Evolutionary conservation across 2,888 invertebrate species (phyloP).

Genomic region (Lapara coniferarum): DNA sequence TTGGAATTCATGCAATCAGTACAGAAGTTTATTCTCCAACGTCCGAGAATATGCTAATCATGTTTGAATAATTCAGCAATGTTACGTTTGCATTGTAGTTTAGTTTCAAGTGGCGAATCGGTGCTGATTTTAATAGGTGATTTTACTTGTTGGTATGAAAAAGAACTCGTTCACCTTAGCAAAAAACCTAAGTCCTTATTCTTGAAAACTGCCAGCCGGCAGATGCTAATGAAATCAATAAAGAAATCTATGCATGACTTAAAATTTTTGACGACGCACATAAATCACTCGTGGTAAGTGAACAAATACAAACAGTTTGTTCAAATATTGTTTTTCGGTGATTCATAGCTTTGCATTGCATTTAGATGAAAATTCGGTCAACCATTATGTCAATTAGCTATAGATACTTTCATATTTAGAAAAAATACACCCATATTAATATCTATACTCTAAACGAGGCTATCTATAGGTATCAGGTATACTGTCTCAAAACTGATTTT

Average conservation of each 20-base stretch:
- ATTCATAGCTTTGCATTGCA: not conserved
- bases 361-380: not conserved
- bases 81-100: conserved; percentile 8
- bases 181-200: no score
- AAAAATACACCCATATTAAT: not conserved
- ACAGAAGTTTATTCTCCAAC: conserved; percentile 13
- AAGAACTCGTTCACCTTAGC: no score
- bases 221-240: no score
- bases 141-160: not conserved
- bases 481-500: conserved; percentile 5
- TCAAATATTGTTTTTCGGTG: no score
- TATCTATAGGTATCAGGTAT: conserved; percentile 1
- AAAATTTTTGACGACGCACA: no score
- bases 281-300: no score
- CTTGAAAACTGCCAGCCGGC: no score
- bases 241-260: no score
- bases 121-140: not conserved
- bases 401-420: not conserved
- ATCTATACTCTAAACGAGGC: not conserved
- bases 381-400: not conserved
- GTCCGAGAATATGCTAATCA: conserved; percentile 14
- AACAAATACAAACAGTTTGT: no score
- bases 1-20: conserved; percentile 15
- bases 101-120: not conserved
- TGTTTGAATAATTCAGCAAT: conserved; percentile 4